phyloP scores from a whole-genome alignment of 2,888 invertebrate species.

The Boloria selene region DNA sequence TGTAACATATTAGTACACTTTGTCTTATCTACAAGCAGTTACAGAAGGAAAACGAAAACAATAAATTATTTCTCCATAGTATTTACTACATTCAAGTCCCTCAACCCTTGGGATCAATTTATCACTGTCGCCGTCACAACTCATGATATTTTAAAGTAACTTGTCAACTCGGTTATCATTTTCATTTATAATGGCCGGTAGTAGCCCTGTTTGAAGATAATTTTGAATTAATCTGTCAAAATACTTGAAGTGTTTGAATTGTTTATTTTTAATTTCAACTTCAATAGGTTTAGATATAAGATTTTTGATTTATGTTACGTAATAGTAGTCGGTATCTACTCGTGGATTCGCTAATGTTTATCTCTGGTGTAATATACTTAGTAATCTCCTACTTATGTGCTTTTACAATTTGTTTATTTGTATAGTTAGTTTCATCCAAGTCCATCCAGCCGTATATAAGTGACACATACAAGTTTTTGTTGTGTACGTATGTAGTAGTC shows the following conservation, averaged over 20 bases:
- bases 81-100: neutral
- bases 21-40: neutral
- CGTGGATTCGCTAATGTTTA: no score
- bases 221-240: conserved; percentile 20
- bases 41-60: neutral
- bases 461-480: no score
- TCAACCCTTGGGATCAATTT: conserved; percentile 4
- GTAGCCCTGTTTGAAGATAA: conserved; percentile 11
- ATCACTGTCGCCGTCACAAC: conserved; percentile 15
- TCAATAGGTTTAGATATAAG: no score
- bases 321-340: no score
- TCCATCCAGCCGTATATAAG: no score
- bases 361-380: no score
- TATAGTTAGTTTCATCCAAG: no score
- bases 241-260: neutral
- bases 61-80: conserved; percentile 4
- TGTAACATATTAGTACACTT: no score
- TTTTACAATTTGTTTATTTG: no score
- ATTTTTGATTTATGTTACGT: no score
- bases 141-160: conserved; percentile 20
- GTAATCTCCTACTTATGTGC: no score
- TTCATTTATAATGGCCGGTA: conserved; percentile 18
- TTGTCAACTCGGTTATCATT: conserved; percentile 18
- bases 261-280: neutral
- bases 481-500: no score